Base-by-base conservation (phyloP, 2,797 vertebrate genomes). In the Muscicapa comitata region DNA sequence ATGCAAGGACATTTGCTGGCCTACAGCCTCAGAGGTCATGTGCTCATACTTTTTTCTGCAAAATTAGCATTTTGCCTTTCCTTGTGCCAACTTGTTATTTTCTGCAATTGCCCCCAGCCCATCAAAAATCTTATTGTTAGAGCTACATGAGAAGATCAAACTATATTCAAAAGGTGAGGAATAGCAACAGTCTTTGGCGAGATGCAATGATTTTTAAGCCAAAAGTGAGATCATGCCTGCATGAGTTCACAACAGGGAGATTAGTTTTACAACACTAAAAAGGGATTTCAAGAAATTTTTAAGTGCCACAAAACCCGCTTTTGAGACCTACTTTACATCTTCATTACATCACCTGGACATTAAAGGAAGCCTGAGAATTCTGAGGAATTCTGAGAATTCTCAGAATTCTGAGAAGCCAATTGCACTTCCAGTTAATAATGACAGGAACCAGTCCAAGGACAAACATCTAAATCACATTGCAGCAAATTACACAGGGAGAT, bases 61-160 rank as follows among this genome's bases (percentile, higher is more conserved):
- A 92, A 97, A 93, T 95, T 94, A 94, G 90, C 91, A 74, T 90
- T 43, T 58, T 70, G n/a, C 35, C 65, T 94, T 94, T 54, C 65
- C 70, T 90, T 67, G 53, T 88, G 68, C 75, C 55, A 93, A 68
- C 74, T 90, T 91, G 72, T 91, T 95, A 83, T 96, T 95, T 96
- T 96, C 89, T 91, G 15, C 40, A 91, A 92, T 84, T 80, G 59
- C 73, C 55, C 86, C 84, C 76, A 90, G 81, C 31, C 10, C 67
- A 84, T 88, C 38, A 91, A 82, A 87, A 93, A 83, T 61, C 58
- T 78, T 81, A 86, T 65, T 82, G 42, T 94, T 94, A 65, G 54
- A 92, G 38, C 38, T 77, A 42, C 74, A 76, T 28, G 73, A 93
- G 83, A 88, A 90, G 63, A 96, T 61, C 42, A 75, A 86, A 92